A percentile compares a stretch with the other conserved stretches of the same genome.
These are phyloP conservation scores for Cynoglossus semilaevis DNA, from an alignment of 2,113 vertebrate species.

Conservation along the genomic window DNA sequence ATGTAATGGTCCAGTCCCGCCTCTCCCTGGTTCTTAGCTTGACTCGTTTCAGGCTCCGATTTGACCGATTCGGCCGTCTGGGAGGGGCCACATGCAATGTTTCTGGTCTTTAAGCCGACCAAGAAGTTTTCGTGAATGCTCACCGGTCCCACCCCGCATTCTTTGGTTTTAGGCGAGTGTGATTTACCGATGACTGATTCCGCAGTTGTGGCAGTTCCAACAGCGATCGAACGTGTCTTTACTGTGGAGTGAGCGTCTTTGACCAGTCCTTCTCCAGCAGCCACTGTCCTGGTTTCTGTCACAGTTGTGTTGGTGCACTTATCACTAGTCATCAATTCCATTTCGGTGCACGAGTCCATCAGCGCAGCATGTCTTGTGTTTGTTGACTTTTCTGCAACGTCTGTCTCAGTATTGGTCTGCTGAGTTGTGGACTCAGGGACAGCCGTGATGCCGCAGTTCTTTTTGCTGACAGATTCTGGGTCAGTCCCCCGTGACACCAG, in stretches of 20 bases:
- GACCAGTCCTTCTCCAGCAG: constrained; percentile 88
- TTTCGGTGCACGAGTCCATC: constrained; percentile 79
- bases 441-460: constrained; percentile 79
- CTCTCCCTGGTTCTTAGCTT: constrained; percentile 55
- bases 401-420: constrained; percentile 77
- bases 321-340: constrained; percentile 70
- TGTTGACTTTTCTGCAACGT: constrained; percentile 74
- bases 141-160: constrained; percentile 83
- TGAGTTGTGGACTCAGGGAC: constrained; percentile 71
- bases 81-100: constrained; percentile 89
- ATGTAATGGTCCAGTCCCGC: constrained; percentile 91
- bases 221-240: constrained; percentile 84
- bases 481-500: constrained; percentile 67
- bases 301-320: constrained; percentile 83
- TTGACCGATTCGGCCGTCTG: constrained; percentile 29
- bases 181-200: constrained; percentile 65
- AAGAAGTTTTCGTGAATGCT: constrained; percentile 87
- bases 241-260: constrained; percentile 75
- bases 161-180: constrained; percentile 83
- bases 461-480: constrained; percentile 67
- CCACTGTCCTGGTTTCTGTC: constrained; percentile 79
- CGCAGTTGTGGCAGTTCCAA: constrained; percentile 81
- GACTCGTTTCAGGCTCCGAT: constrained; percentile 7
- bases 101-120: constrained; percentile 91
- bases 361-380: constrained; percentile 71